Evolutionary conservation across 2,113 vertebrate species (phyloP), one percentile per base, ranked within the genome.

Genomic region (Lanius ludovicianus): DNA sequence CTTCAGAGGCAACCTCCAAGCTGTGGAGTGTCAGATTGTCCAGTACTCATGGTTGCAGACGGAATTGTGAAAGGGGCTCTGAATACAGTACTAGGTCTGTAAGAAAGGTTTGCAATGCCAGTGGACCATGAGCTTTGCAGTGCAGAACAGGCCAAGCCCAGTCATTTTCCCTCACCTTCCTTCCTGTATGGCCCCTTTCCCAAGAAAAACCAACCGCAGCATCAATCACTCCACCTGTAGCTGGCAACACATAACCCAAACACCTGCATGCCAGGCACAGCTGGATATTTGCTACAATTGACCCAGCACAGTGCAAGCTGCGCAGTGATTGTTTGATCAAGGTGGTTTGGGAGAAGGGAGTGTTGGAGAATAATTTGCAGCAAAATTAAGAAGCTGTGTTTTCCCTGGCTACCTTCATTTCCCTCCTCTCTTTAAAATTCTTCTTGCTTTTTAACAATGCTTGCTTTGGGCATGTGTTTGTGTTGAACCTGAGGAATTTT

Each of bases 301-400:
- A 88, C 80, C 64, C 63, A 93, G 39, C 14, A 5, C 46, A 82
- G 33, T 47, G 47, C 44, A 85, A 92, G 89, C 77, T 80, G 80
- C 5, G 0, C 55, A 31, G 44, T 49, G 89, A 44, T 78, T 91
- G 49, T 91, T 96, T 95, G 93, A 91, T 96, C 92, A 96, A 94
- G 77, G 79, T 84, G 82, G 75, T 90, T 87, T 95, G 76, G 55
- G 76, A 95, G 73, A 68, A 78, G 41, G 35, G 41, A 90, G 50
- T 5, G 8, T 11, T 94, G 60, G 53, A 84, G 80, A 95, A 95
- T 68, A 91, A 92, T 86, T 96, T 95, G 81, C 62, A 93, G 86
- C 52, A 93, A 86, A 97, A 93, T 97, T 89, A 97, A 92, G 88
- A 92, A 95, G 42, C 81, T 83, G 9, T 95, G 44, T 95, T 97